Evolutionary conservation across 2,113 vertebrate genomes (phyloP).

Genomic region (Ammodytes dubius): DNA sequence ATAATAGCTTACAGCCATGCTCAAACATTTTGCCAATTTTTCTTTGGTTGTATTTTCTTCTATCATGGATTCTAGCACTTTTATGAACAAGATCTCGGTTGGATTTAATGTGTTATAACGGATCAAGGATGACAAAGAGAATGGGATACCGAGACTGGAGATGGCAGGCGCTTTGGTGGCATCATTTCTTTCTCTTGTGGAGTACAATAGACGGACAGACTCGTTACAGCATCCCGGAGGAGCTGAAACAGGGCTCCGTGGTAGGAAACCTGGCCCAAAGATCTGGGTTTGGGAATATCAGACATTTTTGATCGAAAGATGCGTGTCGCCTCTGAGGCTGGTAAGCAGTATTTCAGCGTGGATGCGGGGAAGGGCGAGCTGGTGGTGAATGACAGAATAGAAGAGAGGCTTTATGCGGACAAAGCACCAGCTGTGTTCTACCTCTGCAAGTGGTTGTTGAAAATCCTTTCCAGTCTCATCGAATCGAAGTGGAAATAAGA

Average conservation of each 20-base stretch:
- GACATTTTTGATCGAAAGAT: slow-evolving; percentile 83
- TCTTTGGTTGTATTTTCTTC: background rate
- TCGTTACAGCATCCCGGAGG: slow-evolving; percentile 83
- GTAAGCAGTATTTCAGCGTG: slow-evolving; percentile 84
- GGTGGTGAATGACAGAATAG: slow-evolving; percentile 84
- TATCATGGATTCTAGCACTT: background rate
- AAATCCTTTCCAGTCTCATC: slow-evolving; percentile 84
- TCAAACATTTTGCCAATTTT: background rate
- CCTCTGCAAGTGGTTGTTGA: slow-evolving; percentile 85
- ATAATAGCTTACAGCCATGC: slow-evolving; percentile 7
- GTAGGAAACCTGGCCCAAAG: slow-evolving; percentile 85
- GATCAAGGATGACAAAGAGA: slow-evolving; percentile 67
- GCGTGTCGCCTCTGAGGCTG: slow-evolving; percentile 84
- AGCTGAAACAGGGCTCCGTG: slow-evolving; percentile 80
- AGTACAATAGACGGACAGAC: slow-evolving; percentile 76
- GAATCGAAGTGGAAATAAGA: slow-evolving; percentile 85
- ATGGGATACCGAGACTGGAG: slow-evolving; percentile 58
- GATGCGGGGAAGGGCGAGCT: slow-evolving; percentile 83
- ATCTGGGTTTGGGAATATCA: slow-evolving; percentile 83
- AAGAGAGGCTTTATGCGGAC: slow-evolving; percentile 88
- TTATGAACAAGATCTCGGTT: background rate
- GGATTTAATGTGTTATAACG: slow-evolving; percentile 19
- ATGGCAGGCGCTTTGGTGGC: slow-evolving; percentile 73
- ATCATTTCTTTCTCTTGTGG: slow-evolving; percentile 73
- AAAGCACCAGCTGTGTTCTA: slow-evolving; percentile 83